These are phyloP conservation scores for Dione juno DNA, from an alignment of 2,888 invertebrate genomes.

Conservation along the genomic window DNA sequence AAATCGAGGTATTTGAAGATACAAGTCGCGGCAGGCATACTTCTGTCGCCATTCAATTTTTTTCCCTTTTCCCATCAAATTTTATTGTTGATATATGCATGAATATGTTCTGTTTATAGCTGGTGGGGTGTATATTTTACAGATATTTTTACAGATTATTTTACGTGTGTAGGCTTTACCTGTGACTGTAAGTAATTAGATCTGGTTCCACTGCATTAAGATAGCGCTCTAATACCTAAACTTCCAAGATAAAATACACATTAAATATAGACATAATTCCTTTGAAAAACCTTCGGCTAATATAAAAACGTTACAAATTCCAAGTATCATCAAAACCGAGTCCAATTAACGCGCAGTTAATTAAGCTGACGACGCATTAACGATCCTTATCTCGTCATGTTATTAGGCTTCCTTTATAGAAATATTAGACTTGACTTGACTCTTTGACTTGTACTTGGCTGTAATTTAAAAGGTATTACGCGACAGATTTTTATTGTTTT, in stretches of 20 bases:
- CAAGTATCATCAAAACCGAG: conserved; percentile 25
- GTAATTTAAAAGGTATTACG: not conserved
- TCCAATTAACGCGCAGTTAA: conserved; percentile 28
- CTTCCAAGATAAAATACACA: not conserved
- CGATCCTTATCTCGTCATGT: conserved; percentile 29
- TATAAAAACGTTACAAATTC: conserved; percentile 19
- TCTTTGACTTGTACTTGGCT: not conserved
- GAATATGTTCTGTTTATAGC: not conserved
- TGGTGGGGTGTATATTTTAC: not conserved
- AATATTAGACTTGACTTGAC: not conserved
- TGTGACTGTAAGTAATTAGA: too few relatives aligned
- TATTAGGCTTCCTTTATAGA: conserved; percentile 22
- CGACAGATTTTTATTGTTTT: too few relatives aligned
- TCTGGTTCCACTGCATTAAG: too few relatives aligned
- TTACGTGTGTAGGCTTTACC: conserved; percentile 1
- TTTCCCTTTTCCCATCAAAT: conserved; percentile 29
- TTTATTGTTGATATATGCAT: conserved; percentile 40
- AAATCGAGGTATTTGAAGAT: conserved; percentile 18
- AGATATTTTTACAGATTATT: not conserved
- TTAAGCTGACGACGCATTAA: conserved; percentile 32
- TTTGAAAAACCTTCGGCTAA: not conserved
- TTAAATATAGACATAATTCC: not conserved
- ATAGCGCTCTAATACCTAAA: too few relatives aligned
- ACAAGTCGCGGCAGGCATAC: conserved; percentile 11
- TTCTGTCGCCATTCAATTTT: conserved; percentile 25